Percentiles rank a stretch among this genome's conserved stretches.
These are phyloP conservation scores for Lepidurus packardi DNA, from an alignment of 1,140 invertebrate species.

Conservation along the genomic window DNA sequence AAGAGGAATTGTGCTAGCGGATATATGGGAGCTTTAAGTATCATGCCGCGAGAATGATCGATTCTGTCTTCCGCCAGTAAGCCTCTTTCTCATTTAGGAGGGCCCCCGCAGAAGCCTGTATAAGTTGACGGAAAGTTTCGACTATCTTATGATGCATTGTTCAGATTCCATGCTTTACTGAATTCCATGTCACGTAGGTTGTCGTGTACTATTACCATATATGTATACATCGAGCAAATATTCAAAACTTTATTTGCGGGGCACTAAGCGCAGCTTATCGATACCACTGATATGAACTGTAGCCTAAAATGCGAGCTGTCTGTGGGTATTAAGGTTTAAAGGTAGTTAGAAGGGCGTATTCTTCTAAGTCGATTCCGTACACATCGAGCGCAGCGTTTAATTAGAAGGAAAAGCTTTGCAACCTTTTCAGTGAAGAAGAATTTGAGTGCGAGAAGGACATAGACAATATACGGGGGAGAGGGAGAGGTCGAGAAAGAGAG, in stretches of 20 bases:
- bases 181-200: no score
- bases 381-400: neutral
- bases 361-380: neutral
- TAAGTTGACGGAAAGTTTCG: neutral
- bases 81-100: neutral
- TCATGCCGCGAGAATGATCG: neutral
- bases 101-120: neutral
- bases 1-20: no score
- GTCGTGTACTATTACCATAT: no score
- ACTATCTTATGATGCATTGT: no score
- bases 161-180: no score
- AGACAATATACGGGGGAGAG: neutral
- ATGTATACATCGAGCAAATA: no score
- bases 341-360: neutral
- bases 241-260: neutral
- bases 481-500: neutral
- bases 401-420: neutral
- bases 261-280: neutral
- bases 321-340: neutral
- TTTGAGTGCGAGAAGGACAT: neutral
- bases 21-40: neutral
- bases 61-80: neutral
- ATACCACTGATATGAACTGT: neutral
- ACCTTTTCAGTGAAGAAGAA: neutral
- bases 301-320: no score